Evolutionary conservation across 2,113 vertebrate genomes (phyloP).

Genomic region (Amphiprion percula): DNA sequence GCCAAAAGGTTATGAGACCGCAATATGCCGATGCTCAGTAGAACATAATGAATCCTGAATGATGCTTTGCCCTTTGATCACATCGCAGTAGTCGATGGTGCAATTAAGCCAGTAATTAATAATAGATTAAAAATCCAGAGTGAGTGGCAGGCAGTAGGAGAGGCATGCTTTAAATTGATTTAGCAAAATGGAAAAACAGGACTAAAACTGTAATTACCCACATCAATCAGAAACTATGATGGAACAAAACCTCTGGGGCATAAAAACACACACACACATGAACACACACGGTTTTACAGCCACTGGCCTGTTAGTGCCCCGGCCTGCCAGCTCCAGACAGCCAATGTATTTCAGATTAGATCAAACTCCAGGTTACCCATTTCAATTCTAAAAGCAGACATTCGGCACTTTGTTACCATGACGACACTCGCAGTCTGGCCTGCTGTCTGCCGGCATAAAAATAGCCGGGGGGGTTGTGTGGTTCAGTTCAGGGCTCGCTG

Average conservation of each 20-base stretch:
- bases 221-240: constrained; percentile 46
- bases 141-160: constrained; percentile 1
- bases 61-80: constrained; percentile 58
- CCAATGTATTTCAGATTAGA: constrained; percentile 59
- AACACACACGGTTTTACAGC: not conserved
- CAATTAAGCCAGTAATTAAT: constrained; percentile 55
- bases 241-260: constrained; percentile 10
- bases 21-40: constrained; percentile 19
- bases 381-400: constrained; percentile 68
- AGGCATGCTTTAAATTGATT: constrained; percentile 11
- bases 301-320: constrained; percentile 35
- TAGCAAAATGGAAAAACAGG: not conserved
- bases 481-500: constrained; percentile 50
- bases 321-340: constrained; percentile 48
- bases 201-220: constrained; percentile 35
- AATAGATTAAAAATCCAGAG: constrained; percentile 35
- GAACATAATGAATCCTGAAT: constrained; percentile 52
- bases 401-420: constrained; percentile 78
- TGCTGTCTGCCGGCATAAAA: constrained; percentile 58
- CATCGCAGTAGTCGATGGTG: constrained; percentile 24
- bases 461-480: constrained; percentile 46
- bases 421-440: constrained; percentile 64
- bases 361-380: constrained; percentile 68
- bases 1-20: constrained; percentile 40
- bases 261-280: constrained; percentile 16